Evolutionary conservation across 2,888 invertebrate species (phyloP).

Genomic region (Eurytoma adleriae): DNA sequence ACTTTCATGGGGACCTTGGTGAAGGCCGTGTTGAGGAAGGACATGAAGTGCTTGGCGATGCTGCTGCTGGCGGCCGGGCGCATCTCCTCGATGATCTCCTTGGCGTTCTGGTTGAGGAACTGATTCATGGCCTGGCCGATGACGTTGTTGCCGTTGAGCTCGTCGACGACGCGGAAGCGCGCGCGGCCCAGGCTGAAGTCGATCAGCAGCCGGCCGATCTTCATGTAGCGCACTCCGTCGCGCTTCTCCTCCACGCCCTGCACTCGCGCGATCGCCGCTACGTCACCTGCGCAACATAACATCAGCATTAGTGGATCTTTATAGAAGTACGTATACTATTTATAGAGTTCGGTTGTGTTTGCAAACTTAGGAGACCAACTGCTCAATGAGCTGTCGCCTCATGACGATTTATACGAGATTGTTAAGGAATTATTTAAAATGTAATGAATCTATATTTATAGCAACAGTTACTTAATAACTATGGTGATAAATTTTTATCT

Average conservation of each 20-base stretch:
- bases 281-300: constrained; percentile 79
- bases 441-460: too few species aligned
- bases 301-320: too few species aligned
- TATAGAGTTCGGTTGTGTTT: too few species aligned
- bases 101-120: constrained; percentile 88
- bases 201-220: constrained; percentile 82
- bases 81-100: constrained; percentile 90
- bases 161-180: constrained; percentile 84
- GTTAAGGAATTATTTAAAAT: too few species aligned
- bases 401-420: too few species aligned
- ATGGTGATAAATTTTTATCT: too few species aligned
- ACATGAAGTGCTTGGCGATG: constrained; percentile 85
- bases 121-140: constrained; percentile 91
- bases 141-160: constrained; percentile 85
- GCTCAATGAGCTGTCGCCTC: too few species aligned
- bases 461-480: too few species aligned
- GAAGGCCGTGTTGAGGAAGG: constrained; percentile 85
- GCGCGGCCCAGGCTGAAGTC: constrained; percentile 85
- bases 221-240: constrained; percentile 82
- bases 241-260: constrained; percentile 82
- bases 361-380: too few species aligned
- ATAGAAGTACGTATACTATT: too few species aligned
- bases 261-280: constrained; percentile 83
- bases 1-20: constrained; percentile 84
- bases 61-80: constrained; percentile 85